Evolutionary conservation across 2,797 vertebrate species (phyloP).

Genomic region (Sebastes minor): DNA sequence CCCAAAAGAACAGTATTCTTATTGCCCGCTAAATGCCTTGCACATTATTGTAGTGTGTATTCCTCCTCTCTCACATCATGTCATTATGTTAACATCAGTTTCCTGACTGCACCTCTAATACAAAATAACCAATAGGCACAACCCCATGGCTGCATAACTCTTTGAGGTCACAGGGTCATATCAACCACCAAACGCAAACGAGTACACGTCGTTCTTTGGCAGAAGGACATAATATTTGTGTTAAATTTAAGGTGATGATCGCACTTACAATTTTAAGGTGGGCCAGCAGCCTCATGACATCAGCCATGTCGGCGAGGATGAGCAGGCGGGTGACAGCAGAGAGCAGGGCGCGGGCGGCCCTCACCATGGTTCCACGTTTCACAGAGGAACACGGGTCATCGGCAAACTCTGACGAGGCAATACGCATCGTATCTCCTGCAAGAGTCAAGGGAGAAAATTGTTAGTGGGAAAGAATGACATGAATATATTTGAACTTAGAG

Average conservation of each 20-base stretch:
- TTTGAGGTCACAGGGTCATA: background rate
- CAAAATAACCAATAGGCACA: background rate
- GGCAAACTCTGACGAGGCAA: constrained; percentile 95
- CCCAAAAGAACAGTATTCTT: too few species aligned
- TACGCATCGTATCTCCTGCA: constrained; percentile 93
- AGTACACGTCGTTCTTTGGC: too few species aligned
- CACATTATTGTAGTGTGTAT: too few species aligned
- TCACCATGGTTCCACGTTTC: constrained; percentile 98
- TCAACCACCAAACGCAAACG: background rate
- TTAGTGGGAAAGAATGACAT: background rate
- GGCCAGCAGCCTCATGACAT: constrained; percentile 97
- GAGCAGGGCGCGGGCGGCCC: constrained; percentile 93
- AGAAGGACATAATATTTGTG: background rate
- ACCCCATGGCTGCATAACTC: background rate
- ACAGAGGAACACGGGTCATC: constrained; percentile 98
- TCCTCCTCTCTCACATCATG: too few species aligned
- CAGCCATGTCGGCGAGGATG: constrained; percentile 98
- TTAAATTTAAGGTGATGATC: background rate
- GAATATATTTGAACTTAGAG: background rate
- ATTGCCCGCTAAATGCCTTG: too few species aligned
- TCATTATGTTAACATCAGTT: background rate
- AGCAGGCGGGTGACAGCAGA: constrained; percentile 96
- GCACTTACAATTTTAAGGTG: constrained; percentile 96
- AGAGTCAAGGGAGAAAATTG: background rate
- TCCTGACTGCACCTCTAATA: background rate